Percentiles rank a stretch among this genome's conserved stretches.
phyloP scores from a whole-genome alignment of 2,888 invertebrate genomes.

The Sipunculus nudus region DNA sequence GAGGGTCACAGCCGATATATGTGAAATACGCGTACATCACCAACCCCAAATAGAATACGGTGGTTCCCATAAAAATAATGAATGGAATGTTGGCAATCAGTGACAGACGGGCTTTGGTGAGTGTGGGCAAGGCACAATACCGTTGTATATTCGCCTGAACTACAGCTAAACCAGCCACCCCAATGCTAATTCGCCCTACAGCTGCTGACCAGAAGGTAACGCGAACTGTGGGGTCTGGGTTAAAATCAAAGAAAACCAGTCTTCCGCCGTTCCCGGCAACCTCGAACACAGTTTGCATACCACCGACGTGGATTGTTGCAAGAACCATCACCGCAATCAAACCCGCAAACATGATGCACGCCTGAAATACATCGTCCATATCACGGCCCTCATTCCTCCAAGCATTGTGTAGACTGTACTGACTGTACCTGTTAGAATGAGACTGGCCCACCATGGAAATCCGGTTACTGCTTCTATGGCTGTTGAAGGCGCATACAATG shows the following conservation, averaged over 20 bases:
- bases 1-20: no score
- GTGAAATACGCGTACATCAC: no score
- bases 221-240: conserved; percentile 11
- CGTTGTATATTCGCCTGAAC: conserved; percentile 14
- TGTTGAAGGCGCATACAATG: conserved; percentile 55
- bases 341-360: conserved; percentile 59
- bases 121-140: conserved; percentile 10
- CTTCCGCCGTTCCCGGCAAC: no score
- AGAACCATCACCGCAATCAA: conserved; percentile 58
- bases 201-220: conserved; percentile 17
- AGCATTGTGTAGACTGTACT: conserved; percentile 91
- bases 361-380: conserved; percentile 66
- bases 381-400: conserved; percentile 66
- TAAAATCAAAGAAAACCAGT: conserved; percentile 15
- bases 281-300: no score
- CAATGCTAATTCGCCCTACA: conserved; percentile 19
- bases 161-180: conserved; percentile 3
- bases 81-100: no score
- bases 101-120: conserved; percentile 35
- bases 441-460: conserved; percentile 80
- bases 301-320: no score
- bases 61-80: no score
- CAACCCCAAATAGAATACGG: no score
- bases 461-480: conserved; percentile 76
- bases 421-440: conserved; percentile 82